These are phyloP conservation scores for Choristoneura rosaceana DNA, from an alignment of 2,888 invertebrate species.

Conservation along the genomic window DNA sequence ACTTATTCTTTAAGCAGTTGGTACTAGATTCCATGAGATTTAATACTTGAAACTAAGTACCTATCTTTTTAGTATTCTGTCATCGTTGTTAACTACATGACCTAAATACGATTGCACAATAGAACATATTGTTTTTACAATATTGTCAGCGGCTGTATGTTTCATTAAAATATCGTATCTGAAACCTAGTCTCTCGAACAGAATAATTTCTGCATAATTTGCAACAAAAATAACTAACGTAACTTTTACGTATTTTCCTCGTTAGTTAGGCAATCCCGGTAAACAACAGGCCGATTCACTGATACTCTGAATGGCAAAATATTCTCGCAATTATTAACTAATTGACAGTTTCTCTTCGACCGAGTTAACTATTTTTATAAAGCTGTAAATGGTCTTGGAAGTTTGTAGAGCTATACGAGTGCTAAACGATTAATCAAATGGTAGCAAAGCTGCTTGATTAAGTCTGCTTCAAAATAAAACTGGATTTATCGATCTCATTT, in stretches of 20 bases:
- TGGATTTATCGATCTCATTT: slow-evolving; percentile 3
- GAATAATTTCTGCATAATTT: slow-evolving; percentile 19
- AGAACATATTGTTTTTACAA: not conserved
- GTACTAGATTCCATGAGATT: not conserved
- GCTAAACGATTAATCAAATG: not conserved
- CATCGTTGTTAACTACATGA: not conserved
- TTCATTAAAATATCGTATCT: not conserved
- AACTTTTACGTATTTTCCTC: slow-evolving; percentile 22
- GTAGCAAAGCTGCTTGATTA: slow-evolving; percentile 8
- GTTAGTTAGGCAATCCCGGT: slow-evolving; percentile 33
- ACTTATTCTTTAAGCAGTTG: not conserved
- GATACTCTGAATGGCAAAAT: slow-evolving; percentile 20
- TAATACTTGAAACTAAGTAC: not conserved
- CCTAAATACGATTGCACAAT: slow-evolving; percentile 4
- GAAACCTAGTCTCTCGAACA: not conserved
- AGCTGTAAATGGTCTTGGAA: not conserved
- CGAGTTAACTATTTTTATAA: not conserved
- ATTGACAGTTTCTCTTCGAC: slow-evolving; percentile 20
- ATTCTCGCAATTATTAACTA: slow-evolving; percentile 24
- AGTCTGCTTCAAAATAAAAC: slow-evolving; percentile 5
- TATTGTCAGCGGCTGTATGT: not conserved
- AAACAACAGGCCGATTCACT: slow-evolving; percentile 35
- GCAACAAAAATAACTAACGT: slow-evolving; percentile 2
- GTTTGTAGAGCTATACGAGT: not conserved
- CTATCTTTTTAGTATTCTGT: not conserved